Evolutionary conservation across 2,888 invertebrate species (phyloP), one percentile per base, ranked within the genome.

Genomic region (Ischnus inquisitorius): DNA sequence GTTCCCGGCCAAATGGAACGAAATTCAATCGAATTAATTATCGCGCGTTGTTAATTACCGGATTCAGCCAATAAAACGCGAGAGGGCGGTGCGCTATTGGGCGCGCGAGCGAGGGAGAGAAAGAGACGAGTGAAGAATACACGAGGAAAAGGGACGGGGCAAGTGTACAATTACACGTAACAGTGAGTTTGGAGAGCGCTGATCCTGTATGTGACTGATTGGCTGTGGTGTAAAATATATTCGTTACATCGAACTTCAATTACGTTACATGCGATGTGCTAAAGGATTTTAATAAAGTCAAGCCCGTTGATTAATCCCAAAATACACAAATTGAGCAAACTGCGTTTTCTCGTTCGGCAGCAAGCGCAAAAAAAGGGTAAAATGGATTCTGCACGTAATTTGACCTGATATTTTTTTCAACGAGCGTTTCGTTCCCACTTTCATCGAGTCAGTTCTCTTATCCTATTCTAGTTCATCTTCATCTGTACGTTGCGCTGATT

Each of bases 21-120:
- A 90, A 88, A 89, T 90, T 90, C 90, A 88, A 91, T 92, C 88
- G 87, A 91, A 92, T 92, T 91, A 90, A 92, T 92, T 90, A 92
- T 88, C 88, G 88, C 86, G 76, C 89, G 89, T 90, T 90, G 90
- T 91, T 91, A 90, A 91, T 91, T 89, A 89, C 88, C 86, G 88
- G 86, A 90, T 89, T 89, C 88, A 85, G 85, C 83, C 88, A 88
- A 91, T 90, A 90, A 90, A 91, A 89, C 87, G 87, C 80, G 72
- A 83, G 60, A 79, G 64, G 64, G 74, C 39, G 64, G 34, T 46
- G 48, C 46, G 77, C 74, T 81, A 74, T 60, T 82, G 46, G 57
- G 69, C 65, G 51, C 69, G 57, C 12, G 76, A 41, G 72, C 12
- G 54, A 54, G 65, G 74, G 74, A 79, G 54, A 14, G 41, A 72